Evolutionary conservation across 2,113 vertebrate genomes (phyloP).

Genomic region (Murina feae): DNA sequence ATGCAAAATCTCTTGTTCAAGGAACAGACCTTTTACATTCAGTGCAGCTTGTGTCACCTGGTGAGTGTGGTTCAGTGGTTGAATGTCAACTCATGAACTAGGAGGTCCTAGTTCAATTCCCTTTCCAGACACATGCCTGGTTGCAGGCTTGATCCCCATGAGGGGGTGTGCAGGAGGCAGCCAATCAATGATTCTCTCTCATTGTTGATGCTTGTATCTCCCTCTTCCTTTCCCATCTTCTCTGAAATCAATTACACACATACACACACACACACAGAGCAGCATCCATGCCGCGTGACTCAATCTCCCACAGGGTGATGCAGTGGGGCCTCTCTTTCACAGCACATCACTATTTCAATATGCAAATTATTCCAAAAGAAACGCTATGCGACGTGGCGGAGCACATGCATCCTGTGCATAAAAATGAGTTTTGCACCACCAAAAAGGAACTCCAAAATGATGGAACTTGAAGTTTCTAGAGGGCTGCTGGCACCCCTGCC

Average conservation of each 20-base stretch:
- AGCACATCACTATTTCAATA: neutral
- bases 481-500: neutral
- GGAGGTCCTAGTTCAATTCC: no score
- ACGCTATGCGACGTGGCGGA: neutral
- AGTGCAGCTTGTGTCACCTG: neutral
- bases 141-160: no score
- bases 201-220: no score
- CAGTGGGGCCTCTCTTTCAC: neutral
- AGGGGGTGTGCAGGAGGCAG: no score
- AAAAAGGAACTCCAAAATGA: neutral
- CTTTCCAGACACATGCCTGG: no score
- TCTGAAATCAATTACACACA: no score
- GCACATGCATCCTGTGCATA: neutral
- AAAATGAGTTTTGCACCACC: neutral
- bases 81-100: no score
- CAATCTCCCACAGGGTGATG: neutral
- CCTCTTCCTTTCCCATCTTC: no score
- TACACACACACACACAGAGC: neutral
- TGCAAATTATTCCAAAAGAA: neutral
- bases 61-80: no score
- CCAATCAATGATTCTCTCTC: no score
- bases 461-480: neutral
- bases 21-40: neutral
- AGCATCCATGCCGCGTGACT: neutral
- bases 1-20: neutral